Percentiles rank a stretch among this genome's conserved stretches.
These are phyloP conservation scores for Gonioctena quinquepunctata DNA, from an alignment of 1,140 invertebrate species.

Conservation along the genomic window DNA sequence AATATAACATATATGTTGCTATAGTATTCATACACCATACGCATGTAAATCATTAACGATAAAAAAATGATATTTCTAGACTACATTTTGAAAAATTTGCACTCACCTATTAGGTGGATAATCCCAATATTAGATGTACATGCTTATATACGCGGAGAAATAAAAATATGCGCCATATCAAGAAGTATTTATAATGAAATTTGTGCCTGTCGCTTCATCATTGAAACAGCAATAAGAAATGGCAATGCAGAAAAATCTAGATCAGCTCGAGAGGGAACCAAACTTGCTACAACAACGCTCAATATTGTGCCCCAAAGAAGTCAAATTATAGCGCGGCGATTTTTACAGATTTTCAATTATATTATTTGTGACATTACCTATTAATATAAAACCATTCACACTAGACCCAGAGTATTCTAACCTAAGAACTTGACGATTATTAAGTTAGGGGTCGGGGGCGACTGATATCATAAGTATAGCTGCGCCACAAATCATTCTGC, in stretches of 20 bases:
- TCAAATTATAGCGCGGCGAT: constrained; percentile 11
- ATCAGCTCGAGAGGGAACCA: not conserved
- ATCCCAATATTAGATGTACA: constrained; percentile 6
- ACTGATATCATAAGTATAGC: constrained; percentile 23
- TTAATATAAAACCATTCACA: constrained; percentile 39
- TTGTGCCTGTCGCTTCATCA: constrained; percentile 30
- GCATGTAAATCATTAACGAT: constrained; percentile 47
- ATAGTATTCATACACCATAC: constrained; percentile 47
- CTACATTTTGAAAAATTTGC: constrained; percentile 38
- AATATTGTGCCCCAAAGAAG: constrained; percentile 12
- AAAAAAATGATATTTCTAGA: constrained; percentile 44
- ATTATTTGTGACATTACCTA: constrained; percentile 39
- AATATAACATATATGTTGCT: constrained; percentile 47
- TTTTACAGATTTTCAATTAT: constrained; percentile 30
- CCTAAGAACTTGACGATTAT: not conserved
- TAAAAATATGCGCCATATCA: constrained; percentile 25
- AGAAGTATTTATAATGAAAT: constrained; percentile 24
- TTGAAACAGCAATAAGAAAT: not conserved
- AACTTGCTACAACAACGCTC: constrained; percentile 12
- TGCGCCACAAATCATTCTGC: constrained; percentile 11
- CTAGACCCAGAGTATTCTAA: constrained; percentile 14
- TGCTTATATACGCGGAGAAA: constrained; percentile 15
- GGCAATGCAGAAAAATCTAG: constrained; percentile 1
- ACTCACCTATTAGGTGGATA: constrained; percentile 10
- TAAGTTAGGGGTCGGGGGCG: not conserved